phyloP scores from a whole-genome alignment of 1,140 invertebrate genomes.

The Drosophila aff. region DNA sequence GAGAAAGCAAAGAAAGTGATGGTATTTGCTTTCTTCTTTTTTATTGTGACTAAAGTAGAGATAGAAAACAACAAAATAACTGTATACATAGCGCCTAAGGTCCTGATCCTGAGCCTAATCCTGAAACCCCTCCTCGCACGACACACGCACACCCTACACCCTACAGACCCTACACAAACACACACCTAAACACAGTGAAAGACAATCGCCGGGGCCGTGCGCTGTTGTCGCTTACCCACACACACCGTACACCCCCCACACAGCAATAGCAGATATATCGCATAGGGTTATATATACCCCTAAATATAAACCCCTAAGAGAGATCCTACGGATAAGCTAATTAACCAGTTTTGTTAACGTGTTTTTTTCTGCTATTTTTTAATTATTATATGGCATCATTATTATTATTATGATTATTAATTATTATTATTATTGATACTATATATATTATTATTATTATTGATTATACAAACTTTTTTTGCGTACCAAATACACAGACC shows the following conservation, averaged over 20 bases:
- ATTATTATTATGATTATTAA: constrained; percentile 31
- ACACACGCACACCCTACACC: constrained; percentile 15
- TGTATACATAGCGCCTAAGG: constrained; percentile 39
- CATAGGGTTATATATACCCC: background rate
- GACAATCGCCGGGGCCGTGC: constrained; percentile 52
- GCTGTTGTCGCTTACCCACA: constrained; percentile 34
- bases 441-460: constrained; percentile 32
- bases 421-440: constrained; percentile 31
- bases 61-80: constrained; percentile 31
- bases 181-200: constrained; percentile 12
- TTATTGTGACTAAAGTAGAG: constrained; percentile 9
- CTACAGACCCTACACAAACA: constrained; percentile 1
- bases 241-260: background rate
- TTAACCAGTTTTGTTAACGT: constrained; percentile 71
- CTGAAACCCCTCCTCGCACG: constrained; percentile 11
- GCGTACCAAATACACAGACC: constrained; percentile 76
- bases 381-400: constrained; percentile 50
- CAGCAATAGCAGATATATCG: constrained; percentile 41
- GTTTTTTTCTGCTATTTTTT: constrained; percentile 66
- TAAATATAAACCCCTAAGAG: background rate
- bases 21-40: constrained; percentile 13
- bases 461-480: constrained; percentile 71
- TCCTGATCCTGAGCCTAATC: background rate
- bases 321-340: constrained; percentile 31
- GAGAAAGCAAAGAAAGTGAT: constrained; percentile 10